Evolutionary conservation across 2,888 invertebrate species (phyloP).

Genomic region (Aporophyla lueneburgensis): DNA sequence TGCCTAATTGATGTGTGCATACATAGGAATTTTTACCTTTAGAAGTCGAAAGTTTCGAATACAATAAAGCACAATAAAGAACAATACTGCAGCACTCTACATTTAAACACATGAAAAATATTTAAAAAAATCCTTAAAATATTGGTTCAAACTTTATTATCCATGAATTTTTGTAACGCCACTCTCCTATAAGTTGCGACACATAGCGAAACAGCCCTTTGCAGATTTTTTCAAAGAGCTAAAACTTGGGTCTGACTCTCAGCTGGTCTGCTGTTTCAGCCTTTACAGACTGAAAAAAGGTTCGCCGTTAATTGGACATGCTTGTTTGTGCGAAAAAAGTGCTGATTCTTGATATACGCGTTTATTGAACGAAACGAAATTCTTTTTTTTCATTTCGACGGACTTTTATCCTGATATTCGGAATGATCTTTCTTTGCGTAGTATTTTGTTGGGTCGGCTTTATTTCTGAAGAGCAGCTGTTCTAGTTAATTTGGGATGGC

Average conservation of each 20-base stretch:
- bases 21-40: neutral
- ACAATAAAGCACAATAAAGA: neutral
- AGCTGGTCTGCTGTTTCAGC: constrained; percentile 76
- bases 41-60: neutral
- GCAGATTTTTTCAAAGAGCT: constrained; percentile 79
- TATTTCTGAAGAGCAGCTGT: constrained; percentile 31
- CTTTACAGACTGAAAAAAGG: constrained; percentile 74
- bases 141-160: neutral
- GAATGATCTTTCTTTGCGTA: constrained; percentile 50
- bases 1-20: neutral
- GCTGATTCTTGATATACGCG: constrained; percentile 73
- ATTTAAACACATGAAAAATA: neutral
- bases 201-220: constrained; percentile 75
- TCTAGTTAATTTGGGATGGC: constrained; percentile 26
- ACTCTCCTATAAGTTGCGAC: constrained; percentile 64
- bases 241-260: constrained; percentile 72
- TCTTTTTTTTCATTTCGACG: constrained; percentile 34
- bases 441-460: constrained; percentile 43
- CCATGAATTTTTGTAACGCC: constrained; percentile 38
- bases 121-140: neutral
- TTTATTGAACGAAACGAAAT: constrained; percentile 56
- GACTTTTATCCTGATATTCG: constrained; percentile 36
- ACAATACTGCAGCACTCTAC: neutral
- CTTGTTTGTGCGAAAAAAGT: constrained; percentile 79
- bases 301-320: constrained; percentile 82